Percentiles rank a stretch among this genome's conserved stretches.
Evolutionary conservation across 2,113 vertebrate species (phyloP).

Genomic region (Phyllostomus discolor): DNA sequence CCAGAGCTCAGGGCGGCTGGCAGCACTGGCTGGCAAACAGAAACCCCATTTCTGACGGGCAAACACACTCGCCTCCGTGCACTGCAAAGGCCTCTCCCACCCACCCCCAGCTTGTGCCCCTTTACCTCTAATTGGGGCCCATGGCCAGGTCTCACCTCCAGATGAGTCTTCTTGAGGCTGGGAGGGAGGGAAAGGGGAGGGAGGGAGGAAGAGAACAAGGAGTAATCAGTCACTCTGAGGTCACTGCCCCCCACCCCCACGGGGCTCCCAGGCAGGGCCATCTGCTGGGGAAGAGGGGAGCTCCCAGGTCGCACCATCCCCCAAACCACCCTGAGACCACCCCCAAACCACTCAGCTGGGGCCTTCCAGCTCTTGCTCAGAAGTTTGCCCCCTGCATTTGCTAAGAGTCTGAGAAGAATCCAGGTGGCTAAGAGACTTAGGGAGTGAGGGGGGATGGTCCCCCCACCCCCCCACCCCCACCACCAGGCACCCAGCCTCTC

Average conservation of each 20-base stretch:
- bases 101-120: rapidly evolving
- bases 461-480: too few species aligned
- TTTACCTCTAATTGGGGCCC: not conserved
- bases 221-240: too few species aligned
- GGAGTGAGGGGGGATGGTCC: not conserved
- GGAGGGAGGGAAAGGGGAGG: not conserved
- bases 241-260: too few species aligned
- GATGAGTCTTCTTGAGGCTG: not conserved
- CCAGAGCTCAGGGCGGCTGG: not conserved
- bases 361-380: not conserved
- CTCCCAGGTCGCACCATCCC: too few species aligned
- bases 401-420: not conserved
- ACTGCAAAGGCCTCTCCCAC: not conserved
- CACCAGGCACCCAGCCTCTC: not conserved
- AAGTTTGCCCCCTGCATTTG: not conserved
- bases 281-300: not conserved
- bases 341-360: too few species aligned
- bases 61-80: rapidly evolving
- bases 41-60: not conserved
- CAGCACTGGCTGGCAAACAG: not conserved
- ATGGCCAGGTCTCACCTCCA: not conserved
- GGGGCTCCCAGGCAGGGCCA: not conserved
- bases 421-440: not conserved
- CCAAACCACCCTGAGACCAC: rapidly evolving
- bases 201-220: too few species aligned